Evolutionary conservation across 1,140 invertebrate species (phyloP).

Genomic region (Brachionus rotundiformis): DNA sequence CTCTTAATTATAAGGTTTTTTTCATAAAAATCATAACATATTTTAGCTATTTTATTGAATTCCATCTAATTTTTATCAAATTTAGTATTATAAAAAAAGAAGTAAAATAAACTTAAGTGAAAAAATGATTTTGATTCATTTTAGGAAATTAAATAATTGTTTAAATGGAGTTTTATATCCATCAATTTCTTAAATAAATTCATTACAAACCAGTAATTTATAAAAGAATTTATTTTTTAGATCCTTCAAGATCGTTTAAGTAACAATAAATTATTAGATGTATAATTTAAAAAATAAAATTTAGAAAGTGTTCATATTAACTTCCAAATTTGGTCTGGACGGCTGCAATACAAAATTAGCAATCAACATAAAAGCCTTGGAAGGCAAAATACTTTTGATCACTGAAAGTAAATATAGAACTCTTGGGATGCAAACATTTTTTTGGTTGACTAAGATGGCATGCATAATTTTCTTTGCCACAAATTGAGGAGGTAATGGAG

Average conservation of each 20-base stretch:
- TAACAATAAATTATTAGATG: conserved; percentile 21
- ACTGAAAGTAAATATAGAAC: conserved; percentile 37
- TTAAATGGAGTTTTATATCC: not conserved
- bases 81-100: not conserved
- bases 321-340: conserved; percentile 51
- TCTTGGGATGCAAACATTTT: conserved; percentile 50
- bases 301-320: conserved; percentile 1
- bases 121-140: not conserved
- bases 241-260: not conserved
- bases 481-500: conserved; percentile 10
- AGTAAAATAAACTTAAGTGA: not conserved
- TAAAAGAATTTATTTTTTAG: too few relatives aligned
- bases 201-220: not conserved
- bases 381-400: conserved; percentile 43
- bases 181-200: not conserved
- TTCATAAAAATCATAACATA: conserved; percentile 69
- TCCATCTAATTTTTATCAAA: not conserved
- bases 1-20: conserved; percentile 74
- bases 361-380: conserved; percentile 43
- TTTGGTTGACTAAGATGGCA: conserved; percentile 49
- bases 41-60: conserved; percentile 66
- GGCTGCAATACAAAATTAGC: conserved; percentile 51
- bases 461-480: conserved; percentile 47
- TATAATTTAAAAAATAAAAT: not conserved
- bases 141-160: too few relatives aligned